These are phyloP conservation scores for Oreortyx pictus DNA, from an alignment of 2,797 vertebrate genomes.

Conservation along the genomic window DNA sequence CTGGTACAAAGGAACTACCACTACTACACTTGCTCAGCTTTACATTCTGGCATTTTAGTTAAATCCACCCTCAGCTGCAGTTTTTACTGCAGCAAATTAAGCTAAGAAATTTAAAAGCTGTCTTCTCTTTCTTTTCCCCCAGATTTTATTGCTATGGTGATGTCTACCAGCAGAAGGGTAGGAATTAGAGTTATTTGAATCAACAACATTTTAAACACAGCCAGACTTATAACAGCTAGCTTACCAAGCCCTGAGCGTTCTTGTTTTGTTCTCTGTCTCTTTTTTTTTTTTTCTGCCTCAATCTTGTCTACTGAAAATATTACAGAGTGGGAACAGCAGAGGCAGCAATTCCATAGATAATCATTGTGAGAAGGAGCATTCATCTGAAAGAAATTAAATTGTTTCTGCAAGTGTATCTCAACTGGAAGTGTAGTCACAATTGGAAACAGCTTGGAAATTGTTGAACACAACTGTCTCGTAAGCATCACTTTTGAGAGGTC, in stretches of 20 bases:
- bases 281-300: not conserved
- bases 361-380: conserved; percentile 1
- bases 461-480: not conserved
- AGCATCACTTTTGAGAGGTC: conserved; percentile 1
- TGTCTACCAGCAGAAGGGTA: conserved; percentile 3
- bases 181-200: not conserved
- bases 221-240: not conserved
- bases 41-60: not conserved
- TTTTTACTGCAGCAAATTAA: not conserved
- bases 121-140: not conserved
- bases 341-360: conserved; percentile 26
- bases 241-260: not conserved
- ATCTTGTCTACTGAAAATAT: not conserved
- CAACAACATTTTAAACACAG: conserved; percentile 34
- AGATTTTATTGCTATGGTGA: not conserved
- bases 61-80: not conserved
- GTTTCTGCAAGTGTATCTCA: conserved; percentile 50
- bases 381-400: conserved; percentile 57
- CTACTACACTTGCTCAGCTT: not conserved
- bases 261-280: rapidly evolving
- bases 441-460: conserved; percentile 54
- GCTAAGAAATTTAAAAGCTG: not conserved
- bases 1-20: not conserved
- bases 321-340: conserved; percentile 13
- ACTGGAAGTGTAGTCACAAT: conserved; percentile 38